Conservation (phyloP, 1,140 invertebrate species). For the Mactra quadrangularis region DNA sequence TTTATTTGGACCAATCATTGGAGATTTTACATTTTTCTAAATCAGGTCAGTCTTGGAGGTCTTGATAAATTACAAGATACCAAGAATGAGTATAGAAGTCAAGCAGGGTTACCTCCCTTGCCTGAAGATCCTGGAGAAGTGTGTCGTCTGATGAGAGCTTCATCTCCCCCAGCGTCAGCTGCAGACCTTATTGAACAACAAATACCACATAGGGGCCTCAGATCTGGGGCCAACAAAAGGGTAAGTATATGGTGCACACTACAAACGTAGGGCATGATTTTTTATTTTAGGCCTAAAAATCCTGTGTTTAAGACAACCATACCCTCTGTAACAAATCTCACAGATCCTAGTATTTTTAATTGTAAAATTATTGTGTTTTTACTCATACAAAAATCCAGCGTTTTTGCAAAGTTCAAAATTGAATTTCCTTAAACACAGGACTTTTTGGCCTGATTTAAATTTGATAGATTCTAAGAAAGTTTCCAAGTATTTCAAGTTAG, state of each 20-base stretch:
- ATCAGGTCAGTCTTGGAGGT: slow-evolving; percentile 89
- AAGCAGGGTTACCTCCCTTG: slow-evolving; percentile 89
- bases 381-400: too few relatives aligned
- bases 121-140: slow-evolving; percentile 97
- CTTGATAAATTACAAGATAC: slow-evolving; percentile 91
- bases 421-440: too few relatives aligned
- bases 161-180: slow-evolving; percentile 96
- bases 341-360: neutral
- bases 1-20: too few relatives aligned
- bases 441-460: too few relatives aligned
- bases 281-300: too few relatives aligned
- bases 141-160: slow-evolving; percentile 95
- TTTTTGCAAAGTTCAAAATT: too few relatives aligned
- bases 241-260: slow-evolving; percentile 12
- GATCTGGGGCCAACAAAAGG: slow-evolving; percentile 70
- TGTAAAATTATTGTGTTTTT: neutral
- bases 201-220: slow-evolving; percentile 72
- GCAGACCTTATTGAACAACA: slow-evolving; percentile 92
- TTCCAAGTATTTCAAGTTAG: too few relatives aligned
- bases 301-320: too few relatives aligned
- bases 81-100: slow-evolving; percentile 90
- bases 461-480: too few relatives aligned
- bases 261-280: neutral
- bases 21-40: too few relatives aligned
- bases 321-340: neutral